Evolutionary conservation across 2,797 vertebrate species (phyloP).

Genomic region (Fringilla coelebs): DNA sequence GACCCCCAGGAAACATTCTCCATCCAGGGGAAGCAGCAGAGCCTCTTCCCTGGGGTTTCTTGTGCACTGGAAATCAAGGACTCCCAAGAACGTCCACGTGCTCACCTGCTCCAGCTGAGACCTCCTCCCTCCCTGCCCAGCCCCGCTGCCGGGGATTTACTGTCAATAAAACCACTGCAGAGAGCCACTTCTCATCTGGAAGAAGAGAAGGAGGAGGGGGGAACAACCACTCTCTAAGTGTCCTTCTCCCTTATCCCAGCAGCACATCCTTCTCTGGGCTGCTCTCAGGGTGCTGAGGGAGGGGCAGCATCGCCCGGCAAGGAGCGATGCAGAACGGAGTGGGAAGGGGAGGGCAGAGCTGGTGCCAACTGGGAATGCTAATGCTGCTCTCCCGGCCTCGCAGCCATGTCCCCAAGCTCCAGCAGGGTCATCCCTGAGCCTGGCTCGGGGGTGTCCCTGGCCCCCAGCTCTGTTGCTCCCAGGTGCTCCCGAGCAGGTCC

Average conservation of each 20-base stretch:
- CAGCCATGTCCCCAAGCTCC: accelerated
- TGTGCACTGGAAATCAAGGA: background rate
- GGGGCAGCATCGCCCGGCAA: background rate
- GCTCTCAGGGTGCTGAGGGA: background rate
- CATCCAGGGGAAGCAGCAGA: background rate
- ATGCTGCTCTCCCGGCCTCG: background rate
- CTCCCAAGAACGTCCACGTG: accelerated
- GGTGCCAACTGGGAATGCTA: background rate
- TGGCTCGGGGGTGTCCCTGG: background rate
- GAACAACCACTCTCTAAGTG: accelerated
- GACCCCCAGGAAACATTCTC: background rate
- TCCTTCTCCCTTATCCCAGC: background rate
- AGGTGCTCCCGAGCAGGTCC: background rate
- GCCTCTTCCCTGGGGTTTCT: background rate
- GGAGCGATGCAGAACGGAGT: background rate
- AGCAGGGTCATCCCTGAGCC: background rate
- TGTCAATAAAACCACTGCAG: constrained; percentile 20
- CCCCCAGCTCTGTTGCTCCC: background rate
- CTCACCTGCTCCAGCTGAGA: background rate
- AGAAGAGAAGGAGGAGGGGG: no score
- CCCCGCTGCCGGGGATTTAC: background rate
- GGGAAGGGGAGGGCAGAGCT: background rate
- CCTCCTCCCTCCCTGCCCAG: background rate
- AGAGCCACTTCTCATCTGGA: background rate
- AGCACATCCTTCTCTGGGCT: background rate